phyloP scores from a whole-genome alignment of 2,797 vertebrate species.

The Podarcis lilfordi region DNA sequence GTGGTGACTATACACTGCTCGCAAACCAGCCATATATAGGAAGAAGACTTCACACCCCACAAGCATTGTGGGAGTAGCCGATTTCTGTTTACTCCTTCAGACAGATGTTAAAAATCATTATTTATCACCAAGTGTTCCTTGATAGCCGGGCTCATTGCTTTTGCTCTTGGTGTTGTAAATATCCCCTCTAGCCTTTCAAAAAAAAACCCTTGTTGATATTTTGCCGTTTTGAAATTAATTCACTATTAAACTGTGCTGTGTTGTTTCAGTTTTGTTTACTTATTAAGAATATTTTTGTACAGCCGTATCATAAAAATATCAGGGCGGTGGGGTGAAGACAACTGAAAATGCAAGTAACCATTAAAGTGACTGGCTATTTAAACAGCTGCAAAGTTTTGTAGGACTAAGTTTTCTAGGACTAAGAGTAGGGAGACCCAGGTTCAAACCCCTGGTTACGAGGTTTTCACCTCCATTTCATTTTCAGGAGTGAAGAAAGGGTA shows the following conservation, averaged over 20 bases:
- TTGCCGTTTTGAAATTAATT: neutral
- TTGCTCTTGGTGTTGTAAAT: neutral
- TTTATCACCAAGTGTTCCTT: neutral
- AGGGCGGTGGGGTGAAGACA: too few relatives aligned
- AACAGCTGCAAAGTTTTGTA: too few relatives aligned
- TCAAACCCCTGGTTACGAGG: too few relatives aligned
- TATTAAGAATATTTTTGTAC: too few relatives aligned
- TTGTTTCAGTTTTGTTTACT: neutral
- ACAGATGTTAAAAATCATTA: neutral
- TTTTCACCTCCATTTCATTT: too few relatives aligned
- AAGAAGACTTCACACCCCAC: neutral
- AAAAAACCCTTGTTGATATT: neutral
- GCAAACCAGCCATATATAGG: neutral
- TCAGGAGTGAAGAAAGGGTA: too few relatives aligned
- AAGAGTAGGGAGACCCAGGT: too few relatives aligned
- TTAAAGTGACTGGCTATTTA: too few relatives aligned
- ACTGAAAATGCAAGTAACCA: too few relatives aligned
- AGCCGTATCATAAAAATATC: too few relatives aligned
- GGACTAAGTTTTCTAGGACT: neutral
- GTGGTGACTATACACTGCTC: neutral
- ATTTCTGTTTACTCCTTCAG: neutral
- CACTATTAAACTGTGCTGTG: too few relatives aligned
- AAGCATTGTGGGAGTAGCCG: neutral
- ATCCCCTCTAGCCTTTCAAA: too few relatives aligned
- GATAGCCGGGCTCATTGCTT: neutral